Evolutionary conservation across 2,888 invertebrate genomes (phyloP).

Genomic region (Spatulosminthurus flaviceps): DNA sequence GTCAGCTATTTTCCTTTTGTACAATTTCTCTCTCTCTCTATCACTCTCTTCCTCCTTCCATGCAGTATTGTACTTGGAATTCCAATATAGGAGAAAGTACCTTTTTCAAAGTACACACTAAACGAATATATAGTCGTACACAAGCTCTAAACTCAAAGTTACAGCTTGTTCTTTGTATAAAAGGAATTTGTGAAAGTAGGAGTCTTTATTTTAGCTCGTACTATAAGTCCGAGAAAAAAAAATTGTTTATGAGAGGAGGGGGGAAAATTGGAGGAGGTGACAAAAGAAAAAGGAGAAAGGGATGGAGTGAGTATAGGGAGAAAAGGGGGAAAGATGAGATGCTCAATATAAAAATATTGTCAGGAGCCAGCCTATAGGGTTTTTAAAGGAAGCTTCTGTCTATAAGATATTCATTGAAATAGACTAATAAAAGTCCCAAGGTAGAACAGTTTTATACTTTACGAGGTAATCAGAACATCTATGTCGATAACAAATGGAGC

Average conservation of each 20-base stretch:
- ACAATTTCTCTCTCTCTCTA: too few relatives aligned
- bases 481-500: conserved; percentile 30
- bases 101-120: too few relatives aligned
- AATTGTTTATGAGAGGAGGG: not conserved
- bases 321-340: not conserved
- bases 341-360: not conserved
- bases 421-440: conserved; percentile 35
- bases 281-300: not conserved
- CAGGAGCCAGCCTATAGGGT: conserved; percentile 25
- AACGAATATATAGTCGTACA: too few relatives aligned
- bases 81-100: too few relatives aligned
- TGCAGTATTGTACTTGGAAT: too few relatives aligned
- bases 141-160: too few relatives aligned
- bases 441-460: conserved; percentile 34
- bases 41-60: too few relatives aligned
- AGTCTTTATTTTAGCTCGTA: too few relatives aligned
- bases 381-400: conserved; percentile 28
- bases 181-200: too few relatives aligned
- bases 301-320: not conserved
- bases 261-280: not conserved
- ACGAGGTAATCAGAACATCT: conserved; percentile 37
- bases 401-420: conserved; percentile 42
- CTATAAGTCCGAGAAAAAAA: too few relatives aligned
- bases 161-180: too few relatives aligned
- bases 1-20: conserved; percentile 20